A percentile compares a stretch with the other conserved stretches of the same genome.
phyloP scores from a whole-genome alignment of 23 tunicate genomes.

The Corella eumyota region DNA sequence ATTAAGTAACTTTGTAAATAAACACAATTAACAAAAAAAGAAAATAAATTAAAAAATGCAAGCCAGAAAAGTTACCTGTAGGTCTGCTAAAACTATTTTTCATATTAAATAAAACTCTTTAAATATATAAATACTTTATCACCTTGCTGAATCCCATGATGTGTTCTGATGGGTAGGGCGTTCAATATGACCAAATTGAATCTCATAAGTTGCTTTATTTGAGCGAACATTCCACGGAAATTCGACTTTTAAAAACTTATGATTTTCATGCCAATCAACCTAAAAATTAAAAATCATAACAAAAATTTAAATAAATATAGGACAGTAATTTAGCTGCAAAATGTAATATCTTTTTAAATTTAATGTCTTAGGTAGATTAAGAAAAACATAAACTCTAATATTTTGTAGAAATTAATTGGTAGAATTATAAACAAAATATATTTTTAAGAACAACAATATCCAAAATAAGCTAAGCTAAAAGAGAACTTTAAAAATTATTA shows the following conservation, averaged over 20 bases:
- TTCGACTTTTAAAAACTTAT: constrained; percentile 51
- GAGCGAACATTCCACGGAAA: constrained; percentile 39
- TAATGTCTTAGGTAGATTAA: no score
- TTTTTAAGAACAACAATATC: no score
- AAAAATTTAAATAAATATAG: background rate
- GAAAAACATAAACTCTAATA: background rate
- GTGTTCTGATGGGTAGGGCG: constrained; percentile 54
- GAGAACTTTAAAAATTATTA: no score
- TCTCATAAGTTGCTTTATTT: constrained; percentile 23
- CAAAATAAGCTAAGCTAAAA: no score
- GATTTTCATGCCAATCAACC: constrained; percentile 50
- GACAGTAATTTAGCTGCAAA: background rate
- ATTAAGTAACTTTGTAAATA: background rate
- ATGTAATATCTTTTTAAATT: background rate
- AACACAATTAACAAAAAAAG: no score
- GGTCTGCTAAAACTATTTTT: no score
- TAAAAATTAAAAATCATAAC: background rate
- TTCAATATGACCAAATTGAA: constrained; percentile 47
- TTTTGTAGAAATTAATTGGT: no score
- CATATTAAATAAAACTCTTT: background rate
- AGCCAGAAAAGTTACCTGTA: no score
- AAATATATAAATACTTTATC: background rate
- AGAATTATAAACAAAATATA: no score
- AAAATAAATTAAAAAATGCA: no score
- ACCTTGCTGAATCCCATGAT: constrained; percentile 46